Conservation (phyloP, 2,113 vertebrate genomes). For the Cyphomyrus plagiostoma region DNA sequence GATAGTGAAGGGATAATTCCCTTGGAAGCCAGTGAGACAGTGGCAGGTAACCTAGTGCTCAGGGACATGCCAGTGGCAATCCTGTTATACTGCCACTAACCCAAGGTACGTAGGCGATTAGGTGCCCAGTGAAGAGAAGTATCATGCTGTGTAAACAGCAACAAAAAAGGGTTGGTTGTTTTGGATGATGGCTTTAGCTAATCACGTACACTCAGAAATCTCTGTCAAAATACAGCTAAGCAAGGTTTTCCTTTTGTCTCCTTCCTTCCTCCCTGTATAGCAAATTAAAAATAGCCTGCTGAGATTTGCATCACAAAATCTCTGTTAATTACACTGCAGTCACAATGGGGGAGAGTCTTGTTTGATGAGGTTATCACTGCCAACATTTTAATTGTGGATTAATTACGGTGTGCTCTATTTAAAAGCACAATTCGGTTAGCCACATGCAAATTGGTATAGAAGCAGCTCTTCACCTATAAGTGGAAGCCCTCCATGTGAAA, state of each 20-base stretch:
- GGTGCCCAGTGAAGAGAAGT: background rate
- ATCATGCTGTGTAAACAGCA: background rate
- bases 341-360: constrained; percentile 16
- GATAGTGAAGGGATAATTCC: background rate
- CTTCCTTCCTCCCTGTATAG: background rate
- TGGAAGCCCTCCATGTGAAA: background rate
- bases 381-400: constrained; percentile 11
- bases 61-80: background rate
- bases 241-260: background rate
- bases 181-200: background rate
- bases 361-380: constrained; percentile 8
- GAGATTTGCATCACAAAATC: background rate
- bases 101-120: background rate
- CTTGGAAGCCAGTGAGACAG: background rate
- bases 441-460: background rate
- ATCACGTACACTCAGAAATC: background rate
- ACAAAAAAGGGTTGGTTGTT: background rate
- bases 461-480: background rate
- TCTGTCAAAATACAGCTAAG: background rate
- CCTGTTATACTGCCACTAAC: background rate
- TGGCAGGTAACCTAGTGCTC: background rate
- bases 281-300: background rate
- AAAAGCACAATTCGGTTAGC: background rate
- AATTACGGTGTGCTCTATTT: constrained; percentile 8
- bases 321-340: constrained; percentile 14